Evolutionary conservation across 2,888 invertebrate species (phyloP).

Genomic region (Acleris cristana): DNA sequence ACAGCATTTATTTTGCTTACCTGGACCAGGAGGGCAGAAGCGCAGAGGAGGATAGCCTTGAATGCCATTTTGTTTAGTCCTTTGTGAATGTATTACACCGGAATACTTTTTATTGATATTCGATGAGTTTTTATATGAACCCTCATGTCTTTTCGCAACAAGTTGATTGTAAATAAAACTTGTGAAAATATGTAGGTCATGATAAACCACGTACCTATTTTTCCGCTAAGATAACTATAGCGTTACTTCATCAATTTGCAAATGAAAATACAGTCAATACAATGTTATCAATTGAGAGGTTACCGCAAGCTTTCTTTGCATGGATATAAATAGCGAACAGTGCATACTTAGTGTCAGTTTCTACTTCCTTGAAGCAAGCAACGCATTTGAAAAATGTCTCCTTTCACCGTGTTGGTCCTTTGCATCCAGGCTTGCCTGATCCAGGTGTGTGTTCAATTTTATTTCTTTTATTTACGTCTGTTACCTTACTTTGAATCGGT

Average conservation of each 20-base stretch:
- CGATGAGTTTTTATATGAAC: too few relatives aligned
- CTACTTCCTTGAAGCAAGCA: neutral
- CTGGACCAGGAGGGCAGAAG: slow-evolving; percentile 19
- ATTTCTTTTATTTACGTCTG: too few relatives aligned
- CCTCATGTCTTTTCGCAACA: too few relatives aligned
- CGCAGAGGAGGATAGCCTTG: slow-evolving; percentile 30
- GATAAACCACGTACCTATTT: slow-evolving; percentile 1
- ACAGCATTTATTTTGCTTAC: neutral
- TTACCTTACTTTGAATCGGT: too few relatives aligned
- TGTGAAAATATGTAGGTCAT: too few relatives aligned
- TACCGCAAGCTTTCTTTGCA: neutral
- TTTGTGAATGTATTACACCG: neutral
- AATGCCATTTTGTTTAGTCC: slow-evolving; percentile 2
- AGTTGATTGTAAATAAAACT: neutral
- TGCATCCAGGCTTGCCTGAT: slow-evolving; percentile 50
- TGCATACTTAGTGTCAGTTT: neutral
- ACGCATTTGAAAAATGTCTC: slow-evolving; percentile 45
- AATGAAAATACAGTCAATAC: too few relatives aligned
- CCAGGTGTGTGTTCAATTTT: neutral
- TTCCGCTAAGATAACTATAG: too few relatives aligned
- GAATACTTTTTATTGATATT: neutral
- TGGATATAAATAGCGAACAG: slow-evolving; percentile 1
- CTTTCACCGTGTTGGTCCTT: slow-evolving; percentile 47
- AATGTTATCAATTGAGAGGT: too few relatives aligned
- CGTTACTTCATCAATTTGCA: too few relatives aligned